These are phyloP conservation scores for Girardia tigrina DNA, from an alignment of 2,888 invertebrate genomes.

Conservation along the genomic window DNA sequence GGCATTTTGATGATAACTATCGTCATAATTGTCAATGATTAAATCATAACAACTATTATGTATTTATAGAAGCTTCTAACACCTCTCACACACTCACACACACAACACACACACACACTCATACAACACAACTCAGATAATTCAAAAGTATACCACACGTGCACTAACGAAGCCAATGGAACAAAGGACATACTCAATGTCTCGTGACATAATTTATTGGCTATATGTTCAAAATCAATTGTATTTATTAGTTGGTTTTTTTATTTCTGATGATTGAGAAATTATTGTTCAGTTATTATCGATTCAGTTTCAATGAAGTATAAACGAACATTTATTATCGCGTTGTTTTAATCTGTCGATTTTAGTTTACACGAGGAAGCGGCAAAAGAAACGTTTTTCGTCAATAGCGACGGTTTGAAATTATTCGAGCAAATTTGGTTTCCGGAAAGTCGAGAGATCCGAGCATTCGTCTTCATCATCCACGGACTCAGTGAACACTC, in stretches of 20 bases:
- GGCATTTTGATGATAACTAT: no score
- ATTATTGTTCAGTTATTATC: background rate
- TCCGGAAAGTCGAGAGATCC: background rate
- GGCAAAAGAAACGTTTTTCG: background rate
- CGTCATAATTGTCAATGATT: no score
- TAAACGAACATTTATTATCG: background rate
- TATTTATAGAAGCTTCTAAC: no score
- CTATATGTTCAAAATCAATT: background rate
- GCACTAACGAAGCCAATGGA: no score
- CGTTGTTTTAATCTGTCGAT: background rate
- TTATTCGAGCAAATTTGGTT: background rate
- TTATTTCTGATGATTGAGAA: background rate
- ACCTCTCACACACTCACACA: no score
- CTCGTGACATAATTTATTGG: background rate
- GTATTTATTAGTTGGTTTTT: background rate
- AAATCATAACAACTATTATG: no score
- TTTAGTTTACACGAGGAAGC: background rate
- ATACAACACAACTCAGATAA: no score
- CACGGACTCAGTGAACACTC: slow-evolving; percentile 5
- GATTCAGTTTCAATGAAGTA: background rate
- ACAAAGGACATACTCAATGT: background rate
- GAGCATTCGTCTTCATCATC: background rate
- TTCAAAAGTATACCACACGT: no score
- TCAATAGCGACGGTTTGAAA: background rate
- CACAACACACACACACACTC: no score